Percentiles rank a stretch among this genome's conserved stretches.
Evolutionary conservation across 2,888 invertebrate species (phyloP).

Genomic region (Hyalella azteca): DNA sequence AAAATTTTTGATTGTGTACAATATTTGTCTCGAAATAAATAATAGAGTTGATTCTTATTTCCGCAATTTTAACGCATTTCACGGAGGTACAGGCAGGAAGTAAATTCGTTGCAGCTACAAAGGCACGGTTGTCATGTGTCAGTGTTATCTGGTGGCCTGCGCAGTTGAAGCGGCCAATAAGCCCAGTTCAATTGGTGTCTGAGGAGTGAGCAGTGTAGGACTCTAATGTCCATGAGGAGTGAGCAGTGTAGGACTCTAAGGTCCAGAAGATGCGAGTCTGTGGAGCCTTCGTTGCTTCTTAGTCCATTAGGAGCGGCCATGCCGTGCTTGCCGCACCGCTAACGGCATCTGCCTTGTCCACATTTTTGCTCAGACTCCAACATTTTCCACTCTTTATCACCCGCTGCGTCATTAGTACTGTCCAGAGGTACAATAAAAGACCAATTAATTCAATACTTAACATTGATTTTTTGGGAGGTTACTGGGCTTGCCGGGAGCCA

Average conservation of each 20-base stretch:
- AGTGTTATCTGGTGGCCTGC: too few relatives aligned
- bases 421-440: conserved; percentile 35
- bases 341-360: conserved; percentile 28
- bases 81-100: too few relatives aligned
- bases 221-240: not conserved
- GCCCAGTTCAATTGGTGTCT: not conserved
- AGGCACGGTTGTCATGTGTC: too few relatives aligned
- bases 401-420: conserved; percentile 34
- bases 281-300: conserved; percentile 14
- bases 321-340: conserved; percentile 31
- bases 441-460: conserved; percentile 37
- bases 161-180: conserved; percentile 10
- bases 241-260: not conserved
- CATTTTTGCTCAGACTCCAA: conserved; percentile 31
- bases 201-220: not conserved
- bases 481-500: conserved; percentile 13
- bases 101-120: too few relatives aligned
- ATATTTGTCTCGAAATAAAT: too few relatives aligned
- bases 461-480: conserved; percentile 36
- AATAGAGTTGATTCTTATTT: too few relatives aligned
- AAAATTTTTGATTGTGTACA: too few relatives aligned
- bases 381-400: conserved; percentile 35
- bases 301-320: conserved; percentile 30
- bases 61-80: too few relatives aligned
- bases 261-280: not conserved